phyloP scores from a whole-genome alignment of 2,888 invertebrate species.

The Tortricodes alternella region DNA sequence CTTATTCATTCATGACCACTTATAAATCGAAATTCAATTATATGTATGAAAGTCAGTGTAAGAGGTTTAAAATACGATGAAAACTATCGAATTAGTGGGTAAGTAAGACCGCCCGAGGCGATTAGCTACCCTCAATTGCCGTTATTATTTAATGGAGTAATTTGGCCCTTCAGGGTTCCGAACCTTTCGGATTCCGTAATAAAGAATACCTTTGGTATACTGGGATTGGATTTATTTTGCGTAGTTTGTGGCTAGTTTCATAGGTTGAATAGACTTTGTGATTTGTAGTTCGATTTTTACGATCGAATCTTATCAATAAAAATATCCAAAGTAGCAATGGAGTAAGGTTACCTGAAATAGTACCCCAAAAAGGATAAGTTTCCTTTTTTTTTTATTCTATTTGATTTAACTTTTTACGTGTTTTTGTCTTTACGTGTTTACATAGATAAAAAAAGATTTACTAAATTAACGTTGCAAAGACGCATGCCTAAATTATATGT shows the following conservation, averaged over 20 bases:
- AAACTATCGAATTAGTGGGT: background rate
- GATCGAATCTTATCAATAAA: too few species aligned
- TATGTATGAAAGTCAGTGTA: background rate
- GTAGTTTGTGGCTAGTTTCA: constrained; percentile 18
- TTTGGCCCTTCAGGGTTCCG: constrained; percentile 7
- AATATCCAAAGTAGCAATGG: too few species aligned
- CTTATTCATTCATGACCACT: background rate
- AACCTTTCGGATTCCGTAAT: background rate
- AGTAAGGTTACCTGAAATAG: too few species aligned
- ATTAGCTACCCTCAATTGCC: background rate
- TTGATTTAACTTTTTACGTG: too few species aligned
- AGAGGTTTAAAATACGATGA: background rate
- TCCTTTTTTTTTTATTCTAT: too few species aligned
- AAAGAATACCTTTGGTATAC: constrained; percentile 12
- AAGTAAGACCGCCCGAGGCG: too few species aligned
- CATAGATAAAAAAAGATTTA: too few species aligned
- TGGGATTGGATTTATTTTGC: constrained; percentile 8
- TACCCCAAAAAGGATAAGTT: too few species aligned
- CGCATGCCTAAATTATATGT: too few species aligned
- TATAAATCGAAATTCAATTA: background rate
- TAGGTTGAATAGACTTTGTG: background rate
- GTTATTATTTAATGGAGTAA: constrained; percentile 23
- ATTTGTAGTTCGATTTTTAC: too few species aligned
- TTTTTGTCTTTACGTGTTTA: too few species aligned
- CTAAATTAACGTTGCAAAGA: too few species aligned